Evolutionary conservation across 2,797 vertebrate species (phyloP).

Genomic region (Pantherophis alleghaniensis): DNA sequence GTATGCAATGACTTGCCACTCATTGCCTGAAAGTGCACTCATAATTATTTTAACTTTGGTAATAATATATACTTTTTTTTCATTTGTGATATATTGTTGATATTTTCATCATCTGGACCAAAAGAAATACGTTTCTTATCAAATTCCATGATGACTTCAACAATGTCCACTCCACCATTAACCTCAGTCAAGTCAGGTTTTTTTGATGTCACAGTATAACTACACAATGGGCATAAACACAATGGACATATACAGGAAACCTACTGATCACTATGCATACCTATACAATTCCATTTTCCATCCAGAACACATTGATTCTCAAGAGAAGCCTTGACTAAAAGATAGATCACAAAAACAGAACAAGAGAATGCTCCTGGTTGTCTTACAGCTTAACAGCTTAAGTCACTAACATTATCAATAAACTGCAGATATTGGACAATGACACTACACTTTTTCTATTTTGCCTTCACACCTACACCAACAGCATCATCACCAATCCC

Average conservation of each 20-base stretch:
- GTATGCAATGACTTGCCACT: background rate
- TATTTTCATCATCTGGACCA: background rate
- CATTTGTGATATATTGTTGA: background rate
- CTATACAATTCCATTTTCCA: background rate
- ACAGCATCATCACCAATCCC: background rate
- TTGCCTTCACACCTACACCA: background rate
- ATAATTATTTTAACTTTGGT: background rate
- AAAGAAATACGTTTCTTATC: background rate
- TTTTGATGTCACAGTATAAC: background rate
- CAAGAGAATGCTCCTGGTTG: background rate
- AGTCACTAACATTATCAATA: background rate
- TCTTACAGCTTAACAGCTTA: background rate
- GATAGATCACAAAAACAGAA: background rate
- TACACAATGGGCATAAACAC: background rate
- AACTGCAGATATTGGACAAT: background rate
- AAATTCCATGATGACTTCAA: background rate
- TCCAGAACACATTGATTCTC: background rate
- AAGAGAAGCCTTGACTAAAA: background rate
- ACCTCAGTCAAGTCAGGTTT: background rate
- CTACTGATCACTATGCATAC: background rate
- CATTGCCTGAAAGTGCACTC: background rate
- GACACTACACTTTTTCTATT: background rate
- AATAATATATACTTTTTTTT: background rate
- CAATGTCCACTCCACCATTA: background rate
- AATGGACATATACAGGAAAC: background rate